Evolutionary conservation across 2,888 invertebrate species (phyloP).

Genomic region (Eupithecia insigniata): DNA sequence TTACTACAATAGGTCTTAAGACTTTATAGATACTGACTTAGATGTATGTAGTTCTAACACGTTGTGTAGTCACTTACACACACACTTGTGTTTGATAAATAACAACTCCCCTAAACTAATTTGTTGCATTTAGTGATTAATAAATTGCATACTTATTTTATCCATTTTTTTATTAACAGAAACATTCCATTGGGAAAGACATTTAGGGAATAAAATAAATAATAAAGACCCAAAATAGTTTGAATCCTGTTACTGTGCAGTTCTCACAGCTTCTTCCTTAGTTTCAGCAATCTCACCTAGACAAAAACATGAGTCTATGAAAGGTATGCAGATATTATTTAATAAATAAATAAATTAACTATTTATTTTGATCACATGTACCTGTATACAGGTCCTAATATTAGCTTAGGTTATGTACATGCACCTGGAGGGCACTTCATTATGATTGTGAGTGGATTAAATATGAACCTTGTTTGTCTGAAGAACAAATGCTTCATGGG

Average conservation of each 20-base stretch:
- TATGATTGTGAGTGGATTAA: neutral
- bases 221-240: neutral
- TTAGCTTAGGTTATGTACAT: too few species aligned
- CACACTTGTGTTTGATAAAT: slow-evolving; percentile 68
- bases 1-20: slow-evolving; percentile 81
- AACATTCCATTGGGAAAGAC: neutral
- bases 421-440: too few species aligned
- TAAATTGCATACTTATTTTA: slow-evolving; percentile 84
- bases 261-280: slow-evolving; percentile 42
- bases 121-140: slow-evolving; percentile 84
- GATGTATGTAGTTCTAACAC: slow-evolving; percentile 66
- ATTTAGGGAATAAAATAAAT: slow-evolving; percentile 7
- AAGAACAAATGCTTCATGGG: neutral
- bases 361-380: too few species aligned
- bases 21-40: slow-evolving; percentile 83
- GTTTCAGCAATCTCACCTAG: slow-evolving; percentile 53
- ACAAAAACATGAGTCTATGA: slow-evolving; percentile 13
- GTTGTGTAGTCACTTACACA: slow-evolving; percentile 68
- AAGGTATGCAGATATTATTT: neutral
- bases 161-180: slow-evolving; percentile 52
- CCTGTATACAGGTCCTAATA: too few species aligned
- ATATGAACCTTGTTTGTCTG: neutral
- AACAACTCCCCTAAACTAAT: slow-evolving; percentile 77
- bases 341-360: too few species aligned
- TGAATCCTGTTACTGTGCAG: slow-evolving; percentile 35